Conservation (phyloP, 2,113 vertebrate species). For the Phalacrocorax pelagicus region DNA sequence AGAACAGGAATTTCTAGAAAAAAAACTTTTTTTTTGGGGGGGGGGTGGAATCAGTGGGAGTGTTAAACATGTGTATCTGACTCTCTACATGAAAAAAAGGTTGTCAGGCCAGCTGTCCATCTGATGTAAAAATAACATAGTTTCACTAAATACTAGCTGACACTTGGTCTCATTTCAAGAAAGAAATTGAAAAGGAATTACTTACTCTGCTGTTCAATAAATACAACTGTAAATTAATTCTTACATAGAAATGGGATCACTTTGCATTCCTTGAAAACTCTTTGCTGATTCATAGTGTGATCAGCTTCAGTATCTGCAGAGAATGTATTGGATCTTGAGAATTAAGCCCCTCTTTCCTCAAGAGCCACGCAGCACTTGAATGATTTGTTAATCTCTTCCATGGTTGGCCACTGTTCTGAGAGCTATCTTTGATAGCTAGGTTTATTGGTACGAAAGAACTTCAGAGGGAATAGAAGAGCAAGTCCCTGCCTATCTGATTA, state of each 20-base stretch:
- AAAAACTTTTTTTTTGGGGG: not conserved
- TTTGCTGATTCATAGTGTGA: not conserved
- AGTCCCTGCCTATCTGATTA: not conserved
- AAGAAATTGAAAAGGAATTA: not conserved
- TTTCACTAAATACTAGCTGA: not conserved
- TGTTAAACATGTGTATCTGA: not conserved
- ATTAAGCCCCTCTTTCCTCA: not conserved
- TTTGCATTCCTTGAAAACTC: conserved; percentile 8
- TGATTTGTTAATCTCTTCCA: not conserved
- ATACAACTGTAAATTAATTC: not conserved
- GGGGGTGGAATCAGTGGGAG: not conserved
- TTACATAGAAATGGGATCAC: not conserved
- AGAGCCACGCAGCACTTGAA: not conserved
- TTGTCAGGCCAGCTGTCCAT: not conserved
- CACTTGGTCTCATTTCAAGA: not conserved
- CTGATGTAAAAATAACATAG: not conserved
- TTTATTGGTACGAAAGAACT: not conserved
- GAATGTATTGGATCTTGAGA: not conserved
- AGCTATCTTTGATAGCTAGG: not conserved
- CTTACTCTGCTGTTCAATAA: not conserved
- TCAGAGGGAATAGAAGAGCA: not conserved
- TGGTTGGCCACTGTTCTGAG: not conserved
- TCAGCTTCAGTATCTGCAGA: conserved; percentile 2
- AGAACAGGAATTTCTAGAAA: not conserved
- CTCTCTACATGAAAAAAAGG: not conserved